Base-by-base conservation (phyloP, 2,797 vertebrate species). In the Megaceryle alcyon region DNA sequence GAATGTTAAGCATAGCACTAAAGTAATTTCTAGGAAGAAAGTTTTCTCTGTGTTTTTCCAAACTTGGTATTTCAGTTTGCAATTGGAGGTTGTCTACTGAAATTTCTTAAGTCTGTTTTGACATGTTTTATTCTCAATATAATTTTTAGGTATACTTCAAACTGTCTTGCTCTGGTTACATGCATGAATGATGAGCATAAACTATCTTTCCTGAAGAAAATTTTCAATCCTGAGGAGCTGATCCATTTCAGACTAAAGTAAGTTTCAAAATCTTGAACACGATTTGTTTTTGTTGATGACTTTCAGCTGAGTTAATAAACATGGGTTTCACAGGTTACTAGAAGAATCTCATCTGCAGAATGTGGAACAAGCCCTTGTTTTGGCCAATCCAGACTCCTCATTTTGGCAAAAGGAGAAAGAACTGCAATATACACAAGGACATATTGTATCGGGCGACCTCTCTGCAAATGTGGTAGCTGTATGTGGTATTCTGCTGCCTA, bases 131-230 rank as follows among this genome's bases (percentile, higher is more conserved):
- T 92, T 69, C 44, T 43, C 65, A 80, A 87, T 94, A 81, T 46
- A 56, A 76, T 93, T 96, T 95, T 72, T 93, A 99, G 99, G 98
- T 99, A 99, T 94, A 99, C 99, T 29, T 99, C 99, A 25, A 99
- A 99, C 92, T 99, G 99, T 97, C 98, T 99, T 95, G 99, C 99
- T 13, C 83, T 99, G 91, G 98, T 99, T 88, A 99, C 99, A 10
- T 98, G 98, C 92, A 99, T 99, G 99, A 99, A 98, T 11, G 99
- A 99, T 97, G 99, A 99, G 66, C 99, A 99, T 97, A 99, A 98
- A 94, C 98, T 98, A n/a, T 99, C 99, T 86, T 99, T 99, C 92
- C 96, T 99, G 96, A 99, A 98, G 95, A 99, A 99, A 97, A 98
- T 99, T 92, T 98, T 99, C 94, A 98, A 93, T 63, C 98, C 92